These are phyloP conservation scores for Myotis pilosus DNA, from an alignment of 2,797 vertebrate species.

Conservation along the genomic window DNA sequence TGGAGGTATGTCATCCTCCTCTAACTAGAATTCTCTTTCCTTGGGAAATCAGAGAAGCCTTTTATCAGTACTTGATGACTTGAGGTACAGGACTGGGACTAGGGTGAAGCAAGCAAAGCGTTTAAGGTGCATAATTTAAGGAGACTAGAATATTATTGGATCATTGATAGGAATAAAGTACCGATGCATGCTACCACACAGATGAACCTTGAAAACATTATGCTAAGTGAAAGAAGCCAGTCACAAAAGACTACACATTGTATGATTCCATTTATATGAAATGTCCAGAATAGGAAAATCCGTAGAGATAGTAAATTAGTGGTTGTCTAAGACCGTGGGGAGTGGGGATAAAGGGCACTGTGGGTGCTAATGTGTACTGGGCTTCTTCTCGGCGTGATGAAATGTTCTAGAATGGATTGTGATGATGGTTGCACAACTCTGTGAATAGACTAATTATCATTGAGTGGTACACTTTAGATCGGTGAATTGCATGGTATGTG, in stretches of 20 bases:
- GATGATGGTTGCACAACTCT: not conserved
- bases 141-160: not conserved
- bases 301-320: not conserved
- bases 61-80: not conserved
- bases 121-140: not conserved
- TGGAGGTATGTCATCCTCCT: not conserved
- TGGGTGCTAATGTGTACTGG: not conserved
- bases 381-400: not conserved
- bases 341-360: not conserved
- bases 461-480: not conserved
- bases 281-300: not conserved
- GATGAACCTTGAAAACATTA: not conserved
- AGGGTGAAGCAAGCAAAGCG: not conserved
- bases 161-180: not conserved
- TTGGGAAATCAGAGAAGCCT: not conserved
- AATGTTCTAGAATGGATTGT: not conserved
- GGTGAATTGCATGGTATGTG: not conserved
- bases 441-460: not conserved
- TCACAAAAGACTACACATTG: not conserved
- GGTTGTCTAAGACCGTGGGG: not conserved
- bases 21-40: not conserved
- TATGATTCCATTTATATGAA: not conserved
- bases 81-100: not conserved
- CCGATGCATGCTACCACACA: too few species aligned
- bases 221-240: not conserved